A percentile compares a stretch with the other conserved stretches of the same genome.
Conservation (phyloP, 2,113 vertebrate genomes). For the Aleadryas rufinucha region DNA sequence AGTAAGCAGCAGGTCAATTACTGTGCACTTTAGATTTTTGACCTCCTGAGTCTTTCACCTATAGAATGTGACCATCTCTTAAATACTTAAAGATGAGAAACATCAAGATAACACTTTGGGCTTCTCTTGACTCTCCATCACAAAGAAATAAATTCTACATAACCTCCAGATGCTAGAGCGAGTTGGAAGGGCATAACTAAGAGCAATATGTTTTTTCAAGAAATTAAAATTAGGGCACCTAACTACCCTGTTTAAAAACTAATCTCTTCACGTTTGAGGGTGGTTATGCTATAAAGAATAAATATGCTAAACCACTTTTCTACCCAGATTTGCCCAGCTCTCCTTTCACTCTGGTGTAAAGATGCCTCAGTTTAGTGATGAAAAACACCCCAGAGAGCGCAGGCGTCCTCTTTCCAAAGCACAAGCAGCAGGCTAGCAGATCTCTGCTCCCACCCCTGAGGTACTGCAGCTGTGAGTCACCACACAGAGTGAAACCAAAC, state of each 20-base stretch:
- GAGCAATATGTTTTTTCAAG: background rate
- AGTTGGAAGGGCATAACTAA: background rate
- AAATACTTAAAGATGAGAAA: background rate
- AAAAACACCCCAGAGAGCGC: fast-evolving
- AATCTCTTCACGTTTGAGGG: background rate
- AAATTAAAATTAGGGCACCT: background rate
- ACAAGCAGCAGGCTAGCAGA: background rate
- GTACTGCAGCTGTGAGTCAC: background rate
- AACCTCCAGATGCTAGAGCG: background rate
- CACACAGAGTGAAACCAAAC: background rate
- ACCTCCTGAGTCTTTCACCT: background rate
- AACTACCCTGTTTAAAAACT: background rate
- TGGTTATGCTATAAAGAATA: background rate
- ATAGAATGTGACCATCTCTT: background rate
- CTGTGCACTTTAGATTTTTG: background rate
- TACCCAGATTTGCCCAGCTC: background rate
- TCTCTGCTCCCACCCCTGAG: background rate
- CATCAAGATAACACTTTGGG: background rate
- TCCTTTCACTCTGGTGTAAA: background rate
- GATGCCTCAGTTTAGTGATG: background rate
- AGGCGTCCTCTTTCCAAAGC: background rate
- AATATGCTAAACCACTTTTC: background rate
- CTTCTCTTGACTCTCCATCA: background rate
- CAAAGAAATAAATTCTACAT: background rate
- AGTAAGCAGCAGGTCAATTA: background rate